phyloP scores from a whole-genome alignment of 2,113 vertebrate genomes.

The Elaphurus davidianus region DNA sequence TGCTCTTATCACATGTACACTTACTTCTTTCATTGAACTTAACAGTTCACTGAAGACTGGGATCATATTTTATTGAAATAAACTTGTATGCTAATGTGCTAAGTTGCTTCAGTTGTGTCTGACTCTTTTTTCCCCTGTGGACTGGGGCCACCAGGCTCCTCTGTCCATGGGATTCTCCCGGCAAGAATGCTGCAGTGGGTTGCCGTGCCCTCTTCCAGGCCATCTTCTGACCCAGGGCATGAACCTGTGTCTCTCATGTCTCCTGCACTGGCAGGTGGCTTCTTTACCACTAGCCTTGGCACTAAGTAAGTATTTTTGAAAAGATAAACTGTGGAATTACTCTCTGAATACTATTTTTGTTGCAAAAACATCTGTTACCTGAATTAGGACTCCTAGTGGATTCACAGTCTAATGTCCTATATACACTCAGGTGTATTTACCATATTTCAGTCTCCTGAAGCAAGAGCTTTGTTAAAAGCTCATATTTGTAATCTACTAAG shows the following conservation, averaged over 20 bases:
- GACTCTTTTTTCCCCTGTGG: background rate
- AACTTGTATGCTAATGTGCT: background rate
- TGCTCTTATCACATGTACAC: background rate
- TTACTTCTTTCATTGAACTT: background rate
- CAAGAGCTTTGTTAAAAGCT: background rate
- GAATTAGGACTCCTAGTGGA: background rate
- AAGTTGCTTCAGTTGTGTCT: background rate
- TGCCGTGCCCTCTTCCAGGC: background rate
- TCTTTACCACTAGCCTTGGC: background rate
- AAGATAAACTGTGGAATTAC: background rate
- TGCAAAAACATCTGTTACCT: background rate
- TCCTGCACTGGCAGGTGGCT: background rate
- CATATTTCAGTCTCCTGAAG: background rate
- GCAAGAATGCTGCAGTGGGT: background rate
- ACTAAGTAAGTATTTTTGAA: slow-evolving; percentile 15
- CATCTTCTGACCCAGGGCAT: background rate
- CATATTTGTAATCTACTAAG: background rate
- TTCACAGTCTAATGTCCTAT: background rate
- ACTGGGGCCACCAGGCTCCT: background rate
- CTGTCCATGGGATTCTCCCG: background rate
- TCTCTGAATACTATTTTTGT: background rate
- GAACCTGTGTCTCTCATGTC: background rate
- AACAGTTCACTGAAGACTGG: background rate
- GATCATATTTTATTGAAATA: background rate
- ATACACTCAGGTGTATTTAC: background rate